Evolutionary conservation across 2,888 invertebrate species (phyloP), one percentile per base, ranked within the genome.

Genomic region (Electrophaes corylata): DNA sequence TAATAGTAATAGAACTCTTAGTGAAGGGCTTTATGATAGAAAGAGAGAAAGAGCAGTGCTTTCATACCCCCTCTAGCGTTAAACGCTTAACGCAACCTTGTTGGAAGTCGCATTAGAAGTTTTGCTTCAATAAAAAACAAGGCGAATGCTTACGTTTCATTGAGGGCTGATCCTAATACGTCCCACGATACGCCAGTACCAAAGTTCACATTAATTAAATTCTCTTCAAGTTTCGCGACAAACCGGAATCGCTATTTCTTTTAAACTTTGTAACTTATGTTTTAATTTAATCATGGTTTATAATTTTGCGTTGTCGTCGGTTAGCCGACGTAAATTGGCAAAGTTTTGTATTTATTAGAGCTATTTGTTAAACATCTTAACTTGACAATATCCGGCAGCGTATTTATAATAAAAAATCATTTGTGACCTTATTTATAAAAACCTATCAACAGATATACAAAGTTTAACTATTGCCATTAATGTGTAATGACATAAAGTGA

Each of bases 221-320:
- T 80, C 75, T 71, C 75, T 71, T 73, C 75, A 80, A 83, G 77
- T 81, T 74, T 67, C 73, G 74, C 76, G 81, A 81, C 79, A 77
- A 75, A 76, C 76, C 75, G 70, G 74, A 83, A 84, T 79, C 71
- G 79, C 80, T 79, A 81, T 84, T 84, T 83, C 84, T 86, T 88
- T 82, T 83, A 79, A 86, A 85, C 80, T 86, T 75, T 79, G 76
- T 82, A 86, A 85, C 83, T 88, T 84, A 81, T 77, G 81, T 85
- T 86, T 86, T 80, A 88, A 88, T 88, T 87, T 84, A 86, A 89
- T 87, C 86, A 86, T 79, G 78, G 79, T 78, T 85, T 85, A 86
- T 86, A 84, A 87, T 84, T 84, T 78, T 76, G 75, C 80, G 75
- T 29, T 29, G 26, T 66, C 71, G 49, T 67, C 69, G 72, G 81